A percentile compares a stretch with the other conserved stretches of the same genome.
Evolutionary conservation across 2,888 invertebrate species (phyloP).

Genomic region (Vesta saturnalis): DNA sequence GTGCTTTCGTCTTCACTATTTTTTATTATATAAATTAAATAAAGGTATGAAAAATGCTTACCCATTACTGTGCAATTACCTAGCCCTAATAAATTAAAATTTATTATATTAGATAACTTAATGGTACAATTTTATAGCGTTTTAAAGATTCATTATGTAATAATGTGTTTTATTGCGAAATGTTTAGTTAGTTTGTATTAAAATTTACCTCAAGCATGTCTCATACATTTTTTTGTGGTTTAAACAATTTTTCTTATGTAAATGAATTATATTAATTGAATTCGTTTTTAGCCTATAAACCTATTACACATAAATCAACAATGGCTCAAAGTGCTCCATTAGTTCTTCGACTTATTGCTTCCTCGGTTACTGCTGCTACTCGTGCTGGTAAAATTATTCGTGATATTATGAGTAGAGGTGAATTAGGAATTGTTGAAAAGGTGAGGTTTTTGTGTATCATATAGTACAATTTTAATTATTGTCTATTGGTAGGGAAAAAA

Average conservation of each 20-base stretch:
- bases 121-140: too few species aligned
- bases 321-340: constrained; percentile 75
- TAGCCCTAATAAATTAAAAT: too few species aligned
- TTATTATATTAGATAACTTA: too few species aligned
- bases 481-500: constrained; percentile 74
- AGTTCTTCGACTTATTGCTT: constrained; percentile 77
- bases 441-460: constrained; percentile 63
- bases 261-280: too few species aligned
- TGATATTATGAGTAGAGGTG: constrained; percentile 89
- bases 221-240: background rate
- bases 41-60: too few species aligned
- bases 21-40: too few species aligned
- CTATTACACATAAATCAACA: background rate
- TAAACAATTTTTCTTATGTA: background rate
- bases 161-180: too few species aligned
- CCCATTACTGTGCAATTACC: too few species aligned
- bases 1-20: too few species aligned
- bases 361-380: constrained; percentile 81
- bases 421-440: constrained; percentile 92
- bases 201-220: too few species aligned
- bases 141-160: too few species aligned
- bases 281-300: background rate
- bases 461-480: constrained; percentile 33
- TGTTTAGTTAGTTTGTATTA: too few species aligned
- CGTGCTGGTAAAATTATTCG: constrained; percentile 90